Conservation (phyloP, 1,140 invertebrate species). For the Lordiphosa stackelbergi region DNA sequence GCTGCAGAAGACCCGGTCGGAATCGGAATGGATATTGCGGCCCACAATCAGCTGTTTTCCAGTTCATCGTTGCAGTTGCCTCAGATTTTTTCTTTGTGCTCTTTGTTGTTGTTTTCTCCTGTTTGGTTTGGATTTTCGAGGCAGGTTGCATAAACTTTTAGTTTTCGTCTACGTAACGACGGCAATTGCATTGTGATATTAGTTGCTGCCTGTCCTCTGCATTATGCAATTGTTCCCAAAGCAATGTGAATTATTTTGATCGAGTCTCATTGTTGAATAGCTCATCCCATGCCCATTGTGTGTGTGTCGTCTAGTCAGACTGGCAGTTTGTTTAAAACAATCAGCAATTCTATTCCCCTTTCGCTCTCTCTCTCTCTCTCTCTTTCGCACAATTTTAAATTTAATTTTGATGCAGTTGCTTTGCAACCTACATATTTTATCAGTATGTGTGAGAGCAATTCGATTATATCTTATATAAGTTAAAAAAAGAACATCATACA, state of each 20-base stretch:
- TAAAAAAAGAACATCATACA: conserved; percentile 10
- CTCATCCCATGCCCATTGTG: conserved; percentile 6
- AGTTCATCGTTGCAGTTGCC: conserved; percentile 7
- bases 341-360: conserved; percentile 25
- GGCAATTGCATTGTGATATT: conserved; percentile 12
- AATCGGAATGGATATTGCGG: conserved; percentile 3
- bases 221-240: conserved; percentile 17
- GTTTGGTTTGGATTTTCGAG: conserved; percentile 2
- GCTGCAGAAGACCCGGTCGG: background rate
- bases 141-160: conserved; percentile 36
- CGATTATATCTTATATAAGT: conserved; percentile 49
- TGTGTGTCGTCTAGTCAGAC: conserved; percentile 18
- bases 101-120: conserved; percentile 1
- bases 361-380: conserved; percentile 9
- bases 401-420: conserved; percentile 53
- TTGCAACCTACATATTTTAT: conserved; percentile 43
- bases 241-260: conserved; percentile 30
- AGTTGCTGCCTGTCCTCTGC: background rate
- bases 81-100: conserved; percentile 1
- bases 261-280: conserved; percentile 13
- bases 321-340: conserved; percentile 58
- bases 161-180: conserved; percentile 8
- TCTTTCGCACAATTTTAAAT: conserved; percentile 42
- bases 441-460: conserved; percentile 1
- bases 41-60: conserved; percentile 9